Conservation (phyloP, 1,140 invertebrate species). For the Sitobion miscanthi region DNA sequence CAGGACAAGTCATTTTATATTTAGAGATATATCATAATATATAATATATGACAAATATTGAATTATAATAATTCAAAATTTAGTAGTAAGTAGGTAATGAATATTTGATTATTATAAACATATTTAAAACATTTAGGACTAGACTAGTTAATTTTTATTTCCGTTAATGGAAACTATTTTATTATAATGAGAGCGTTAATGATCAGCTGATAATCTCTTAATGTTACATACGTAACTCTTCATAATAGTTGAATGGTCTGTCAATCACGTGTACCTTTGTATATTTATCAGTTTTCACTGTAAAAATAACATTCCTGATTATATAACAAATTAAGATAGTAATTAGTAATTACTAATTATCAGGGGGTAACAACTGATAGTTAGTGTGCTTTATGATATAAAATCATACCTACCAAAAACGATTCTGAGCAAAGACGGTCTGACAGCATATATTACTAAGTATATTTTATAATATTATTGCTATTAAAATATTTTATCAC, state of each 20-base stretch:
- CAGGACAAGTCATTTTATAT: too few relatives aligned
- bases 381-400: too few relatives aligned
- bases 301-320: not conserved
- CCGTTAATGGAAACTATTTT: not conserved
- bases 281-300: not conserved
- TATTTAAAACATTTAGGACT: not conserved
- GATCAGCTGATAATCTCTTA: not conserved
- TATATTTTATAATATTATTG: too few relatives aligned
- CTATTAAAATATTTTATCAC: too few relatives aligned
- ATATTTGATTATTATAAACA: not conserved
- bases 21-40: too few relatives aligned
- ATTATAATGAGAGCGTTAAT: not conserved
- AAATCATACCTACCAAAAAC: too few relatives aligned
- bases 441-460: too few relatives aligned
- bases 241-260: not conserved
- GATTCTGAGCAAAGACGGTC: too few relatives aligned
- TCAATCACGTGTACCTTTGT: slow-evolving; percentile 18
- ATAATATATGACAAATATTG: too few relatives aligned
- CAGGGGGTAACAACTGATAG: too few relatives aligned
- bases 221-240: not conserved
- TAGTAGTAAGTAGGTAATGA: not conserved
- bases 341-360: not conserved
- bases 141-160: not conserved
- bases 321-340: not conserved
- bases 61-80: too few relatives aligned